Conservation (phyloP, 2,888 invertebrate genomes). For the Andrena chrysosceles region DNA sequence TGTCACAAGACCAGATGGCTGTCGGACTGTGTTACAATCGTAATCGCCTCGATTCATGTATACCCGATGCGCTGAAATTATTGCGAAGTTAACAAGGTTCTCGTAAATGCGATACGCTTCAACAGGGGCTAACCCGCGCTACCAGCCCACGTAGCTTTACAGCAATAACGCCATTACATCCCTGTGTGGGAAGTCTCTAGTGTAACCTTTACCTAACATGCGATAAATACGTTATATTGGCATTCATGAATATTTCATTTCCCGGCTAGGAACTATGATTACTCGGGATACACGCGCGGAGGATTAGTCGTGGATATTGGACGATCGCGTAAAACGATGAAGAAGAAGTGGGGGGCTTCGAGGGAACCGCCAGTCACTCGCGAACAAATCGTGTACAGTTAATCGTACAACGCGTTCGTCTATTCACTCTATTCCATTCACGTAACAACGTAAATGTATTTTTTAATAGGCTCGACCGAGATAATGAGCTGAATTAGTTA, state of each 20-base stretch:
- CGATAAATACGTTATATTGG: slow-evolving; percentile 48
- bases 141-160: slow-evolving; percentile 8
- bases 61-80: slow-evolving; percentile 27
- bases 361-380: neutral
- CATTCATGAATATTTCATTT: slow-evolving; percentile 55
- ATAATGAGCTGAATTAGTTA: neutral
- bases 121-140: neutral
- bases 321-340: neutral
- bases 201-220: slow-evolving; percentile 43
- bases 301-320: neutral
- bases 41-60: slow-evolving; percentile 22
- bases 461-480: neutral
- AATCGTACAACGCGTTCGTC: neutral
- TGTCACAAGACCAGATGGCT: slow-evolving; percentile 14
- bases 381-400: neutral
- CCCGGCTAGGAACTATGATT: slow-evolving; percentile 12
- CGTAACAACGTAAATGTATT: neutral
- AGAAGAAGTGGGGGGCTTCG: neutral
- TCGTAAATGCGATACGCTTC: neutral
- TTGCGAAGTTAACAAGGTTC: slow-evolving; percentile 34
- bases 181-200: slow-evolving; percentile 18
- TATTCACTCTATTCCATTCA: neutral
- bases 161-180: slow-evolving; percentile 23
- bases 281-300: slow-evolving; percentile 4
- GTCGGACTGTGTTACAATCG: slow-evolving; percentile 6